Evolutionary conservation across 2,888 invertebrate genomes (phyloP).

Genomic region (Sphecodes monilicornis): DNA sequence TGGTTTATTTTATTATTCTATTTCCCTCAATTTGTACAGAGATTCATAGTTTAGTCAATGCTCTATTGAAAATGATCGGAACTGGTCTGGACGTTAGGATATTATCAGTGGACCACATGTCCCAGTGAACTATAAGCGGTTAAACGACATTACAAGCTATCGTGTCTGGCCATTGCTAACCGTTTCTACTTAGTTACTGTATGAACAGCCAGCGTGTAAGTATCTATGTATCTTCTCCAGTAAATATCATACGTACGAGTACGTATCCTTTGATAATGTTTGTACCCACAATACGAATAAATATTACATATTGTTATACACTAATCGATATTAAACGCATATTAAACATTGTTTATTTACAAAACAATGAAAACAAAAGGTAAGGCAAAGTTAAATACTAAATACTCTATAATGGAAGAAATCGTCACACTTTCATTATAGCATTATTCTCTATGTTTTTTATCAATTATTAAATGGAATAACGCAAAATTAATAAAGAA

Average conservation of each 20-base stretch:
- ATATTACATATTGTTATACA: background rate
- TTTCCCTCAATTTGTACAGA: background rate
- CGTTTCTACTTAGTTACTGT: conserved; percentile 4
- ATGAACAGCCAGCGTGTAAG: background rate
- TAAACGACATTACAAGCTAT: background rate
- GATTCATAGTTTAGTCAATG: background rate
- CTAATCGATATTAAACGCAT: too few species aligned
- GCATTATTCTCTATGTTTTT: too few species aligned
- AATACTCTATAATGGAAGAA: too few species aligned
- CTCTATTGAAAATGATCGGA: background rate
- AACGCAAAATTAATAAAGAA: too few species aligned
- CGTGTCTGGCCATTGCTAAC: background rate
- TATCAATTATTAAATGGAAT: too few species aligned
- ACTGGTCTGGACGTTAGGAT: background rate
- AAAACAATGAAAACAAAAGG: background rate
- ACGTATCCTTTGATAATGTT: background rate
- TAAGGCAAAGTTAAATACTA: too few species aligned
- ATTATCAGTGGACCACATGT: background rate
- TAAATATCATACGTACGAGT: background rate
- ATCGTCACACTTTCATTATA: too few species aligned
- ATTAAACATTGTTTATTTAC: background rate
- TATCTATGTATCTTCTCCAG: background rate
- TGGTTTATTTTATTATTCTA: background rate
- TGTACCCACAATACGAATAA: background rate
- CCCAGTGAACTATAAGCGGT: background rate